These are phyloP conservation scores for Trachelus iudaicus DNA, from an alignment of 2,888 invertebrate genomes.

Conservation along the genomic window DNA sequence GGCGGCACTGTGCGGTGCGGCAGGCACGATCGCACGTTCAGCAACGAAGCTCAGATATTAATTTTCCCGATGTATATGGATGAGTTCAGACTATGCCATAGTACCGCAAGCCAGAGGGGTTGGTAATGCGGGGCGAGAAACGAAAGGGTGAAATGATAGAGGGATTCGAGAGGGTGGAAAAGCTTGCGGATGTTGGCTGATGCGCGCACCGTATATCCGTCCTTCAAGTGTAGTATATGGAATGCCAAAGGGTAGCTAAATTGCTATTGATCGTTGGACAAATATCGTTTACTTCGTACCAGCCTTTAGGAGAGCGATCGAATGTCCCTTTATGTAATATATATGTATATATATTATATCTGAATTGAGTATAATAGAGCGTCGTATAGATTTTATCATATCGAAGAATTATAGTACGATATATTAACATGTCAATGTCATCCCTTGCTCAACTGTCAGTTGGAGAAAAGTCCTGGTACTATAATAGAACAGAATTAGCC, in stretches of 20 bases:
- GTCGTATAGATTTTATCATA: neutral
- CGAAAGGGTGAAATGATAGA: conserved; percentile 16
- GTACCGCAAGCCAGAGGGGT: neutral
- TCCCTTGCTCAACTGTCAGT: neutral
- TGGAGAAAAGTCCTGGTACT: too few species aligned
- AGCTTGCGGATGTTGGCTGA: conserved; percentile 16
- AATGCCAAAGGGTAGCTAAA: conserved; percentile 47
- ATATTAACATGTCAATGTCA: neutral
- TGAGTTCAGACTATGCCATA: conserved; percentile 45
- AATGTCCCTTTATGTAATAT: neutral
- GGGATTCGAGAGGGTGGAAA: conserved; percentile 11
- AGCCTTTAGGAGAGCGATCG: neutral
- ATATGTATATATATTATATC: neutral
- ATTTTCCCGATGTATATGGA: conserved; percentile 64
- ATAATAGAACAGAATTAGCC: too few species aligned
- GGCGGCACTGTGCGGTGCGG: conserved; percentile 5
- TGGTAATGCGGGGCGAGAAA: conserved; percentile 14
- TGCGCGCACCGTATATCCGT: conserved; percentile 8
- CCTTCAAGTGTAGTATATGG: conserved; percentile 11
- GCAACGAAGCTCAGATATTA: conserved; percentile 54
- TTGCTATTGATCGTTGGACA: conserved; percentile 49
- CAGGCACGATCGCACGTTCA: neutral
- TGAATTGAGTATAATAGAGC: neutral
- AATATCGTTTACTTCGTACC: conserved; percentile 48
- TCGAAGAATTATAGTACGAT: neutral